Evolutionary conservation across 2,797 vertebrate genomes (phyloP), one percentile per base, ranked within the genome.

Genomic region (Sebastes matsubarae): DNA sequence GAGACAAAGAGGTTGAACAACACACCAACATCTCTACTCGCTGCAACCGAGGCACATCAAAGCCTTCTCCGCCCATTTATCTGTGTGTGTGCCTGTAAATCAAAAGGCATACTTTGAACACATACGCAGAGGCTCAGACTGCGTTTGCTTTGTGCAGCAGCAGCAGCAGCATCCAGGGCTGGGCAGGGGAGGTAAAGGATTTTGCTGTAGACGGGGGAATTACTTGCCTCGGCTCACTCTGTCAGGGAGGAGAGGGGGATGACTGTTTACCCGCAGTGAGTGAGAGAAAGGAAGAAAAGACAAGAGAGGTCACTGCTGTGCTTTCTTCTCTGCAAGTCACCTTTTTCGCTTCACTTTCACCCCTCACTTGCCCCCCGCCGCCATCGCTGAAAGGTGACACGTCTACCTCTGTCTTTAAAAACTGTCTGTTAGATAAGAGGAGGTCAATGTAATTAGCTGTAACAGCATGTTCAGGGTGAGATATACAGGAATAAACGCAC

Each of bases 151-250:
- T 91, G 86, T 93, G 91, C 74, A 84, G 84, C 81, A 84, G 72
- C 65, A 52, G 42, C 42, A 46, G 42, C 42, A 50, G 42, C 42
- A 83, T 85, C 82, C 80, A 89, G 83, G 57, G 76, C 75, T 78
- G 82, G 85, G 79, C 65, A 81, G 52, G 54, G 68, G 77, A 90
- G 89, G 90, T 87, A 82, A 89, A 91, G 84, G 83, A 89, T 89
- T 92, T 92, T 84, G 88, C 80, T 84, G 84, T 83, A 85, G 88
- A 94, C 72, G 50, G 86, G 82, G 89, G 89, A 93, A 92, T 94
- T 90, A 94, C 85, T 90, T 69, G 87, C 93, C 81, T 94, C 88
- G 72, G 80, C 91, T 93, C 92, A 80, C 86, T 92, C 89, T 87
- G 88, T 89, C 87, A 91, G 89, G 46, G 77, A 84, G 82, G 65